Evolutionary conservation across 1,140 invertebrate genomes (phyloP).

Genomic region (Drosophila rhopaloa): DNA sequence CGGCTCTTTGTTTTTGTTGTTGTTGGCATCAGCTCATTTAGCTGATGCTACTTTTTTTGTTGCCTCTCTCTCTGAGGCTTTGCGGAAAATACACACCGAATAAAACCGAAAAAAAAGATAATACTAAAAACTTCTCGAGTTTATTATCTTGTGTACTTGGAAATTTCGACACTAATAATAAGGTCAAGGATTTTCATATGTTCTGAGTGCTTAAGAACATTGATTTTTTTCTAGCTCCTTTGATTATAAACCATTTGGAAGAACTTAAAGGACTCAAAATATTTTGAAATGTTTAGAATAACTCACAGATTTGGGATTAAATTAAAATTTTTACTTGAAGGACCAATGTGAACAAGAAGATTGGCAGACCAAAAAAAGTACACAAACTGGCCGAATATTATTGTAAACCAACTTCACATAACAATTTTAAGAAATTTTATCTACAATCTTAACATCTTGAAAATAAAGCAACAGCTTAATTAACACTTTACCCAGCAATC

Average conservation of each 20-base stretch:
- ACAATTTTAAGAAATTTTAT: neutral
- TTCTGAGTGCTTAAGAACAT: slow-evolving; percentile 32
- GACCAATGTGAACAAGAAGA: neutral
- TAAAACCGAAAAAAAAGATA: slow-evolving; percentile 26
- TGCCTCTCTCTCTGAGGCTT: slow-evolving; percentile 13
- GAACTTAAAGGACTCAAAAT: too few relatives aligned
- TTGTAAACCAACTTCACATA: too few relatives aligned
- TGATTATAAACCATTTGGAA: neutral
- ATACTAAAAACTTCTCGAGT: slow-evolving; percentile 65
- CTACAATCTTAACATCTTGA: neutral
- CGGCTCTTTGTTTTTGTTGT: slow-evolving; percentile 31
- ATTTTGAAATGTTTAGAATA: too few relatives aligned
- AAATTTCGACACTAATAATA: slow-evolving; percentile 31
- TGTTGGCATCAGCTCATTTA: slow-evolving; percentile 47
- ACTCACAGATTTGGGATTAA: too few relatives aligned
- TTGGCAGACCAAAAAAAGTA: too few relatives aligned
- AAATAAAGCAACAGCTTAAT: neutral
- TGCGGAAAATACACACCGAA: slow-evolving; percentile 31
- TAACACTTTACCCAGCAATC: neutral
- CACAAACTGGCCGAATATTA: too few relatives aligned
- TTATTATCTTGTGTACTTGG: slow-evolving; percentile 63
- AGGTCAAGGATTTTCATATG: slow-evolving; percentile 72
- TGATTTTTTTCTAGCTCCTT: slow-evolving; percentile 1
- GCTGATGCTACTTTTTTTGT: slow-evolving; percentile 20
- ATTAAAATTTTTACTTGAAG: neutral